phyloP scores from a whole-genome alignment of 2,888 invertebrate species.

The Atrina japonica region DNA sequence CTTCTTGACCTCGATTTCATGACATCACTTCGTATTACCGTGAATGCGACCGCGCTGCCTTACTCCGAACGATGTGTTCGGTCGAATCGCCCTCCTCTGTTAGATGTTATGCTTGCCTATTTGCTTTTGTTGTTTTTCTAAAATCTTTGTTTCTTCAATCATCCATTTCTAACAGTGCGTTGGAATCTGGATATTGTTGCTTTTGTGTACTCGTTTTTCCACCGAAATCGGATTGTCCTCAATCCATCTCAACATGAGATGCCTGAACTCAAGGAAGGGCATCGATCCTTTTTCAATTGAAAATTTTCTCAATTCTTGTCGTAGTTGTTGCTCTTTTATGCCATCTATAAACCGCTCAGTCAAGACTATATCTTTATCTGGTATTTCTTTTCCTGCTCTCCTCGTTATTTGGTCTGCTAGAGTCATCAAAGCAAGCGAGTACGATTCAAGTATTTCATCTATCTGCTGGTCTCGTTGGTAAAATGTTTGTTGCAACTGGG shows the following conservation, averaged over 20 bases:
- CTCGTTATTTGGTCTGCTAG: not conserved
- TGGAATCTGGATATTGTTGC: not conserved
- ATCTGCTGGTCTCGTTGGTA: no score
- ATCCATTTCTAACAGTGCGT: slow-evolving; percentile 2
- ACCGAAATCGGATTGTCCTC: no score
- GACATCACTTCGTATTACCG: no score
- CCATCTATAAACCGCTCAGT: slow-evolving; percentile 12
- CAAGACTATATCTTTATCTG: not conserved
- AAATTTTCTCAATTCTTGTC: slow-evolving; percentile 1
- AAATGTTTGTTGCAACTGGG: not conserved
- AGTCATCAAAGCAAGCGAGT: not conserved
- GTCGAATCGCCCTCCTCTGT: no score
- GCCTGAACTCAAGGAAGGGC: slow-evolving; percentile 5
- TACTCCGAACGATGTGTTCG: no score
- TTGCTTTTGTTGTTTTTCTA: not conserved
- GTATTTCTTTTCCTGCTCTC: not conserved
- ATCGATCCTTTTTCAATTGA: no score
- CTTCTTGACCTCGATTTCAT: no score
- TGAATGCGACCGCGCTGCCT: no score
- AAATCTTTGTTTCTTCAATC: not conserved
- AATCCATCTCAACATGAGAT: slow-evolving; percentile 5
- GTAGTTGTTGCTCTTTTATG: not conserved
- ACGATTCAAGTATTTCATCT: not conserved
- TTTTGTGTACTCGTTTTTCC: no score
- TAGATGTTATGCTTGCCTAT: not conserved